Evolutionary conservation across 1,140 invertebrate species (phyloP).

Genomic region (Drosophila ficusphila): DNA sequence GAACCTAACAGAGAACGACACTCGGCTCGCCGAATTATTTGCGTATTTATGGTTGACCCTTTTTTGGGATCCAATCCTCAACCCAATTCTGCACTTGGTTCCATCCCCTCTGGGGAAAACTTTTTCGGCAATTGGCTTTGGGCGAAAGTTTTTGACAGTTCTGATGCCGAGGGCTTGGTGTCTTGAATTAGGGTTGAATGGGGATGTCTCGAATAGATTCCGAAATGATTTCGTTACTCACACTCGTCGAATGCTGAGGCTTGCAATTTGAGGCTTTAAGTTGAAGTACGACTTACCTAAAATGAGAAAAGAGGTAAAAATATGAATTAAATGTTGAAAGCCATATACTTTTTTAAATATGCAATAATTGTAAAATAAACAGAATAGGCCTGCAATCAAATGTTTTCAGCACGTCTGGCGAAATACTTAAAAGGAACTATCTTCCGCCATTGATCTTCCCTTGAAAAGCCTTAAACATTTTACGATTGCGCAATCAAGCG

Average conservation of each 20-base stretch:
- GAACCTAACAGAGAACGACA: conserved; percentile 52
- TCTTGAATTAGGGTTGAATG: conserved; percentile 34
- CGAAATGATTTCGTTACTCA: conserved; percentile 34
- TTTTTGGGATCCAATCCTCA: conserved; percentile 1
- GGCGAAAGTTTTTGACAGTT: conserved; percentile 63
- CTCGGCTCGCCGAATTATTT: conserved; percentile 62
- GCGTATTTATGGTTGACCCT: conserved; percentile 75
- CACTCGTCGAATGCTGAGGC: conserved; percentile 4
- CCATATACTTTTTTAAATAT: no score
- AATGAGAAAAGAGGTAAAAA: neutral
- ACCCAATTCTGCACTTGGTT: neutral
- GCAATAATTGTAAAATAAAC: no score
- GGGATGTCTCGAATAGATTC: neutral
- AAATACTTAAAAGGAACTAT: neutral
- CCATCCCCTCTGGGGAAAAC: conserved; percentile 31
- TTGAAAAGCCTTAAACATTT: neutral
- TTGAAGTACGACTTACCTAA: conserved; percentile 15
- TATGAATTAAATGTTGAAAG: neutral
- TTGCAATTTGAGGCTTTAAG: neutral
- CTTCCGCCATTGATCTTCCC: neutral
- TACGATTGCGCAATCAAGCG: conserved; percentile 24
- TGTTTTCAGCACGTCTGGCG: neutral
- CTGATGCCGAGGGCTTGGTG: neutral
- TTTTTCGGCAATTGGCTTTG: conserved; percentile 70
- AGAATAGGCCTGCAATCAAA: neutral